A percentile compares a stretch with the other conserved stretches of the same genome.
phyloP scores from a whole-genome alignment of 37 sponge, comb jelly and placozoan species.

The Halisarca cf. caerulea region DNA sequence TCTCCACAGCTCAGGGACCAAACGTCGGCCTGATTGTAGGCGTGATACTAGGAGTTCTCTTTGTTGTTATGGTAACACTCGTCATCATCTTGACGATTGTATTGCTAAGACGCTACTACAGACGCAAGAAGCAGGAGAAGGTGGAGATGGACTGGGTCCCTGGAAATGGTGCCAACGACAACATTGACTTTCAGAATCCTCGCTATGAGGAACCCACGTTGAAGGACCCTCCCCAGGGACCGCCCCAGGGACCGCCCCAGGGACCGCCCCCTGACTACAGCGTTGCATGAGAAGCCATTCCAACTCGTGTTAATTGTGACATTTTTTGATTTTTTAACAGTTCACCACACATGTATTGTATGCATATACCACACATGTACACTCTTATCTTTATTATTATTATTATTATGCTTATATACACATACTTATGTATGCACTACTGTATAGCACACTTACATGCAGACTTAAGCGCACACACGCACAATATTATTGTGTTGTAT shows the following conservation, averaged over 20 bases:
- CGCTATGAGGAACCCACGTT: slow-evolving; percentile 26
- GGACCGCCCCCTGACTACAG: background rate
- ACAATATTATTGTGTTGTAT: too few relatives aligned
- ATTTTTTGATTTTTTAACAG: too few relatives aligned
- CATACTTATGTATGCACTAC: too few relatives aligned
- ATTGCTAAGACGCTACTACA: background rate
- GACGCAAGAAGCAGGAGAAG: background rate
- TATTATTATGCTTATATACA: too few relatives aligned
- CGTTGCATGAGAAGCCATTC: too few relatives aligned
- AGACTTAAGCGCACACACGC: too few relatives aligned
- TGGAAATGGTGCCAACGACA: background rate
- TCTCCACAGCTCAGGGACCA: background rate
- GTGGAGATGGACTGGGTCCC: slow-evolving; percentile 12
- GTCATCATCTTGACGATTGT: background rate
- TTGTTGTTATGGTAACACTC: background rate
- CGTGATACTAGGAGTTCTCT: background rate
- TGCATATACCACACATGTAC: too few relatives aligned
- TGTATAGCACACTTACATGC: too few relatives aligned
- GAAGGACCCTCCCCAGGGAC: background rate
- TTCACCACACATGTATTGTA: too few relatives aligned
- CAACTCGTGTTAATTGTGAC: too few relatives aligned
- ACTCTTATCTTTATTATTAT: too few relatives aligned
- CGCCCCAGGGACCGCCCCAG: background rate
- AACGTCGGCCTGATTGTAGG: slow-evolving; percentile 2
- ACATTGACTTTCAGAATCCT: slow-evolving; percentile 21